Evolutionary conservation across 2,113 vertebrate genomes (phyloP), one percentile per base, ranked within the genome.

Genomic region (Pterocles gutturalis): DNA sequence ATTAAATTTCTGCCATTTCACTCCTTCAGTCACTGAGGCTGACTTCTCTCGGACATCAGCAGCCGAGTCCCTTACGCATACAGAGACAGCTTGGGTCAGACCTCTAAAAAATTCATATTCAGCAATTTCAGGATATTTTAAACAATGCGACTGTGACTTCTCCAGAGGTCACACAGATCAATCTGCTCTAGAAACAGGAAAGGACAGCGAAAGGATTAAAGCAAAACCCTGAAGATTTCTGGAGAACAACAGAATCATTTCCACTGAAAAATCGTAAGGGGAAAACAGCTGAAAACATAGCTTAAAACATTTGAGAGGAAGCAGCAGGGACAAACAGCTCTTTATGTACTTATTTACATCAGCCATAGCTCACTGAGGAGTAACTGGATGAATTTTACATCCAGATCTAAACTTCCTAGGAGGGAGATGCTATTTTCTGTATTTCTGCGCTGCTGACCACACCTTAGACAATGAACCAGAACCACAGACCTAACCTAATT

Each of bases 191-290:
- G 67, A 58, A 76, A 80, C 17, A 31, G 2, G 3, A 55, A 18
- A 86, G 51, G 58, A 71, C 73, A 72, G 55, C 46, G 53, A 76
- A 91, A 25, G 14, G 10, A 78, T n/a, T 75, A 38, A 45, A 86
- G 54, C 33, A 48, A 85, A 90, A 28, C 31, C 75, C 67, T 85
- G 43, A 86, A 79, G 75, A 81, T 76, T 78, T 90, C 96, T 93
- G 72, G 22, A 85, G 54, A 95, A 31, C 41, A 77, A 5, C 31
- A 36, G 1, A 75, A 67, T 62, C 9, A 21, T 13, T 87, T 89
- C 69, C 87, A 93, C 2, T 49, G 83, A 88, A 60, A 31, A 41
- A 87, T 73, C 72, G 66, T 38, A 84, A 82, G 16, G 77, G 83
- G 8, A 19, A 82, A 64, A 46, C 38, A 75, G 38, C 24, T 58